Conservation (phyloP, 2,797 vertebrate species). For the Pempheris klunzingeri region DNA sequence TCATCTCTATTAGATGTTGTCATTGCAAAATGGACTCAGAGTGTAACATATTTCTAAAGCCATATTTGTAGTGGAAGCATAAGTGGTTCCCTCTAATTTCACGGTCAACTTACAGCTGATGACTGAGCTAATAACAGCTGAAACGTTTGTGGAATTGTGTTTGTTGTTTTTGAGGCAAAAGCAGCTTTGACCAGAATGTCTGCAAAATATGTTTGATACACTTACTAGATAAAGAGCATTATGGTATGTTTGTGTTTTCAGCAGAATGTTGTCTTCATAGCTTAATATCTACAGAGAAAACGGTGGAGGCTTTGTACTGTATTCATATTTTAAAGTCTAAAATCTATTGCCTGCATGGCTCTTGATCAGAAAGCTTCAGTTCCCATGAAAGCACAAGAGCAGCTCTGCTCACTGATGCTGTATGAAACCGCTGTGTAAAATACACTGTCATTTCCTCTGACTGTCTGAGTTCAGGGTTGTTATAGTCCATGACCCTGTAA, state of each 20-base stretch:
- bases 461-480: constrained; percentile 60
- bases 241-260: constrained; percentile 11
- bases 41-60: background rate
- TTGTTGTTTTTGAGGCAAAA: too few relatives aligned
- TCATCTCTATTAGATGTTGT: background rate
- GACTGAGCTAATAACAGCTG: background rate
- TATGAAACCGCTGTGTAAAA: constrained; percentile 62
- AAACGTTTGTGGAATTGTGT: background rate
- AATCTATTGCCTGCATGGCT: constrained; percentile 27
- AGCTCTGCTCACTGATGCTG: constrained; percentile 62
- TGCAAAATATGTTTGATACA: background rate
- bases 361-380: constrained; percentile 47
- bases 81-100: background rate
- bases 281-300: constrained; percentile 4
- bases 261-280: constrained; percentile 18
- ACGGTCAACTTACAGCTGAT: background rate
- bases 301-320: constrained; percentile 4
- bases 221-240: background rate
- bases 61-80: background rate
- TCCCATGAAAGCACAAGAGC: constrained; percentile 43
- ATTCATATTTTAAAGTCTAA: constrained; percentile 47
- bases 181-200: background rate
- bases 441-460: constrained; percentile 68
- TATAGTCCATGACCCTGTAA: constrained; percentile 72
- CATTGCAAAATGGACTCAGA: background rate